phyloP scores from a whole-genome alignment of 2,113 vertebrate genomes.

The Rhagologus leucostigma region DNA sequence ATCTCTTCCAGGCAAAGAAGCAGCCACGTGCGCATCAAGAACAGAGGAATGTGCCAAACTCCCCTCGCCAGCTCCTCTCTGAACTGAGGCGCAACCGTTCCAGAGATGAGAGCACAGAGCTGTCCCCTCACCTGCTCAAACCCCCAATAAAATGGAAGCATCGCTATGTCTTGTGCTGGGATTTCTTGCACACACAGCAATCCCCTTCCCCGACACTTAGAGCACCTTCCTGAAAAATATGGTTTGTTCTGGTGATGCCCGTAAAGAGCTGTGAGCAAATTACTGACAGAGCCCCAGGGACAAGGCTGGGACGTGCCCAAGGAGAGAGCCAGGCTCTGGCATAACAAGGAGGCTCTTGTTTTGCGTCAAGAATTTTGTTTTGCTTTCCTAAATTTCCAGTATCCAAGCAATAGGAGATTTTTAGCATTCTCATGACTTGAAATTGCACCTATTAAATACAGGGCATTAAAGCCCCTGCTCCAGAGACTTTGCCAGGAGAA shows the following conservation, averaged over 20 bases:
- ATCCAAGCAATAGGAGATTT: not conserved
- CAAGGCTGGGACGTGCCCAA: not conserved
- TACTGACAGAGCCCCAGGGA: not conserved
- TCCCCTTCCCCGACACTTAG: not conserved
- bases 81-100: fast-evolving
- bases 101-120: not conserved
- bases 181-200: not conserved
- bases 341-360: not conserved
- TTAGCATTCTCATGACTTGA: not conserved
- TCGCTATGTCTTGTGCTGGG: not conserved
- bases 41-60: constrained; percentile 5
- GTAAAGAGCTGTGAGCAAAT: not conserved
- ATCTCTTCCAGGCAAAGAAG: constrained; percentile 25
- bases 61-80: fast-evolving
- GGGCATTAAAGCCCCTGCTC: not conserved
- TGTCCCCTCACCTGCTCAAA: not conserved
- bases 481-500: not conserved
- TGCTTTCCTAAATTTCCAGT: not conserved
- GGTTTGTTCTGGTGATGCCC: not conserved
- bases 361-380: not conserved
- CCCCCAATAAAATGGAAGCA: constrained; percentile 52
- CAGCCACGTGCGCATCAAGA: not conserved
- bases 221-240: not conserved
- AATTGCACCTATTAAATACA: not conserved
- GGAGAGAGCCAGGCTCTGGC: not conserved